Percentiles rank a stretch among this genome's conserved stretches.
Conservation (phyloP, 2,113 vertebrate genomes). For the Rostratula benghalensis region DNA sequence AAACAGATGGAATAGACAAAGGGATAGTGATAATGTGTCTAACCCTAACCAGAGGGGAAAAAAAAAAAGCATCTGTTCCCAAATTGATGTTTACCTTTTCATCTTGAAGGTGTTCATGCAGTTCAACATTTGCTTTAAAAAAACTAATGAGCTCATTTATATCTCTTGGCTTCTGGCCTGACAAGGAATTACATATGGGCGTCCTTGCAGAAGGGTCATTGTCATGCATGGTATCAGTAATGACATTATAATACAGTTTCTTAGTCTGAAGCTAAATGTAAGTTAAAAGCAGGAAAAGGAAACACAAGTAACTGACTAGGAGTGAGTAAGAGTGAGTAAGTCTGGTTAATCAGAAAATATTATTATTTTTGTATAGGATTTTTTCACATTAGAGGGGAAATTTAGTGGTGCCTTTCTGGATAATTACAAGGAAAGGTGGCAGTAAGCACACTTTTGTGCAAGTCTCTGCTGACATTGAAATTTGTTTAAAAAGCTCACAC, state of each 20-base stretch:
- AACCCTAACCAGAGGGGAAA: neutral
- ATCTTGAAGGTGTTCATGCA: neutral
- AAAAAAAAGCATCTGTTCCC: neutral
- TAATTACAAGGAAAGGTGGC: neutral
- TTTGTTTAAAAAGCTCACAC: neutral
- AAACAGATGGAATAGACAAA: constrained; percentile 17
- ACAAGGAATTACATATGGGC: neutral
- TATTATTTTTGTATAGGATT: neutral
- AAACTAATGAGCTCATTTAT: neutral
- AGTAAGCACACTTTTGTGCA: neutral
- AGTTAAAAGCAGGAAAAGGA: neutral
- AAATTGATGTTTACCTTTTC: neutral
- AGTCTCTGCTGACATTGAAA: neutral
- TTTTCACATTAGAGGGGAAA: neutral
- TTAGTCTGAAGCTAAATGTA: neutral
- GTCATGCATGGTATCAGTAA: neutral
- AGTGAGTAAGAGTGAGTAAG: neutral
- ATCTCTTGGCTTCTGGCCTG: neutral
- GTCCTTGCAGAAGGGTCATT: neutral
- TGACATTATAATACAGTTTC: neutral
- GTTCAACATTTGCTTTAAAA: neutral
- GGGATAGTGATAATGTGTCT: neutral
- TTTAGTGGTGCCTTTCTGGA: neutral
- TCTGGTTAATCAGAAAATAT: neutral
- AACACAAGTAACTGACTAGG: neutral